Evolutionary conservation across 1,140 invertebrate species (phyloP).

Genomic region (Conopomorpha cramerella): DNA sequence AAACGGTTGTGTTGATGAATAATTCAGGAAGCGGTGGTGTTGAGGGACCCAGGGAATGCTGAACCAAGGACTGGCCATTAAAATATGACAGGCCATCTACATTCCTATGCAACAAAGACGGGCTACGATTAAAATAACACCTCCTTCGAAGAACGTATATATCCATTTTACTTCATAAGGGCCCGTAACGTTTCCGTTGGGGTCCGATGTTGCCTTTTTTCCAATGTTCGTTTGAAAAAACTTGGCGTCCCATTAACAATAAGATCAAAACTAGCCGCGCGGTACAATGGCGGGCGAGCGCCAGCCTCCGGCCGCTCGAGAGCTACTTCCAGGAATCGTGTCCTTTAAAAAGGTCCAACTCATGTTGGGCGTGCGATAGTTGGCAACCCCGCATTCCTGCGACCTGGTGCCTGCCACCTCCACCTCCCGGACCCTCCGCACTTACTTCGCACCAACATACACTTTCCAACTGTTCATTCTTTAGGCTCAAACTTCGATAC

Average conservation of each 20-base stretch:
- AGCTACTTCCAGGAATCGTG: slow-evolving; percentile 47
- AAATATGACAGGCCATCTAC: slow-evolving; percentile 56
- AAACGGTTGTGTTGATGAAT: slow-evolving; percentile 13
- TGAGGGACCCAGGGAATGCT: slow-evolving; percentile 7
- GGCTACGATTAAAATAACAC: slow-evolving; percentile 55
- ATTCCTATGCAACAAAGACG: slow-evolving; percentile 54
- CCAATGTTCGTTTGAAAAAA: slow-evolving; percentile 44
- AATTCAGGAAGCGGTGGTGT: slow-evolving; percentile 27
- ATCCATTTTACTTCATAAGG: slow-evolving; percentile 52
- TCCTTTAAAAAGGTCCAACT: slow-evolving; percentile 49
- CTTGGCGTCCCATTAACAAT: slow-evolving; percentile 58
- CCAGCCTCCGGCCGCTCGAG: slow-evolving; percentile 41
- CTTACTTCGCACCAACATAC: too few relatives aligned
- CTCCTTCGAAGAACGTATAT: slow-evolving; percentile 52
- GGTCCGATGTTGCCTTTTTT: slow-evolving; percentile 54
- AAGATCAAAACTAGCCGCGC: slow-evolving; percentile 59
- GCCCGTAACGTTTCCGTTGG: slow-evolving; percentile 54
- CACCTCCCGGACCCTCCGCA: too few relatives aligned
- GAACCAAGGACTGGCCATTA: slow-evolving; percentile 32
- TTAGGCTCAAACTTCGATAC: too few relatives aligned
- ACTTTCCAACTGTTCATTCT: too few relatives aligned
- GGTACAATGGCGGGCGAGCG: slow-evolving; percentile 49
- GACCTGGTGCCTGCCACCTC: too few relatives aligned
- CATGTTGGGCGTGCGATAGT: slow-evolving; percentile 44
- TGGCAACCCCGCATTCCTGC: slow-evolving; percentile 40